Evolutionary conservation across 2,113 vertebrate species (phyloP), one percentile per base, ranked within the genome.

Genomic region (Colaptes auratus): DNA sequence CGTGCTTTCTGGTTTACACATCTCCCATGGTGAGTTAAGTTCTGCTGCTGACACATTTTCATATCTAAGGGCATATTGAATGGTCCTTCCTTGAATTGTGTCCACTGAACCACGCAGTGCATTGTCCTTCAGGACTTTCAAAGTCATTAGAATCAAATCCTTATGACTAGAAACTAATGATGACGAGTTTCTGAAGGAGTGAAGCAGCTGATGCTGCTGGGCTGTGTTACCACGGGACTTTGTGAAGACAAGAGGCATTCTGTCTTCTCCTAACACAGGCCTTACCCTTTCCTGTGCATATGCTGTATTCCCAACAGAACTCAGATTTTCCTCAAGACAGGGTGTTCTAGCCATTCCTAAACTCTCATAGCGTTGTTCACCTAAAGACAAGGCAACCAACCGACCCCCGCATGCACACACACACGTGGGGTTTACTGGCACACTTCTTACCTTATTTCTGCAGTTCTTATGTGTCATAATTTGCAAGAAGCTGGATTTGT

Each of bases 61-160:
- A 80, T 50, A 42, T 88, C 53, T 72, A 77, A 82, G 55, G 67
- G n/a, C 58, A 13, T 71, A 48, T 89, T 77, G 71, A 77, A 39
- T 53, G 53, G 79, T 64, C 60, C 64, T 80, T 89, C 42, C 63
- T 67, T 89, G 78, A 88, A 83, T 19, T 80, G 42, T 60, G 82
- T 86, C 48, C 87, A 67, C 33, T 93, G 94, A 91, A 86, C 42
- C 91, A 64, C 2, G 0, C 10, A 53, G 42, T 56, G 55, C 39
- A 12, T 86, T 91, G 78, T 91, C 87, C 89, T 95, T 95, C 85
- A 82, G 69, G 72, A 60, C 82, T 88, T 86, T 89, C 59, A 82
- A 5, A 79, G 81, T 56, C 84, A 92, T 79, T 66, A 52, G 25
- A 78, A 76, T 60, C 77, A 82, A 90, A 61, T 79, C 58, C 33